These are phyloP conservation scores for Aleiodes leptofemur DNA, from an alignment of 2,888 invertebrate genomes.

Conservation along the genomic window DNA sequence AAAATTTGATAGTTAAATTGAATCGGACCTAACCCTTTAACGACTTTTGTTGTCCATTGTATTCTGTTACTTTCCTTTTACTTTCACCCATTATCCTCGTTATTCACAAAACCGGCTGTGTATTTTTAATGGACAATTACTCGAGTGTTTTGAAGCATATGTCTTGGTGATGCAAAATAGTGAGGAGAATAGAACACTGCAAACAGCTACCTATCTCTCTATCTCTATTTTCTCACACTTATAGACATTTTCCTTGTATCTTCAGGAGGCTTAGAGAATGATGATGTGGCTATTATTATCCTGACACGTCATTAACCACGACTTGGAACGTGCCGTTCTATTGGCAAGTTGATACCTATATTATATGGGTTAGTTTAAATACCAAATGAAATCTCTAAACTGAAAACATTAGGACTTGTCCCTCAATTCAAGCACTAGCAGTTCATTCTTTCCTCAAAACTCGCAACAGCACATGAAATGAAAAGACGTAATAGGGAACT, in stretches of 20 bases:
- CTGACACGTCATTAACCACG: slow-evolving; percentile 73
- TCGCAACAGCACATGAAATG: neutral
- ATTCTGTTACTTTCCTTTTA: slow-evolving; percentile 38
- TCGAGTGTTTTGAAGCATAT: slow-evolving; percentile 69
- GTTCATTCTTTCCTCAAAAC: too few relatives aligned
- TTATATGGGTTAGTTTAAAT: slow-evolving; percentile 56
- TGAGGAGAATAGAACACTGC: slow-evolving; percentile 14
- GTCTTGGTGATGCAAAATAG: slow-evolving; percentile 51
- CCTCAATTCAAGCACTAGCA: too few relatives aligned
- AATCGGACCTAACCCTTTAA: slow-evolving; percentile 67
- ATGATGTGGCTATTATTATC: slow-evolving; percentile 71
- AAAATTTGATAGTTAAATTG: slow-evolving; percentile 74
- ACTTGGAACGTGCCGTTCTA: slow-evolving; percentile 47
- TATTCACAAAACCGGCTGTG: slow-evolving; percentile 54
- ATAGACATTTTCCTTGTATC: slow-evolving; percentile 1
- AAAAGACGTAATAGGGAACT: neutral
- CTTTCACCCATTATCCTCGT: slow-evolving; percentile 15
- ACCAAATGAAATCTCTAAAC: slow-evolving; percentile 37
- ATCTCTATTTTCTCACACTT: neutral
- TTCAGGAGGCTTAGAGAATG: slow-evolving; percentile 53
- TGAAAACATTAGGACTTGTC: too few relatives aligned
- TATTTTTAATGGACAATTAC: slow-evolving; percentile 73
- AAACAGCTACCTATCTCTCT: slow-evolving; percentile 28
- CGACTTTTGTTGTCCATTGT: slow-evolving; percentile 64
- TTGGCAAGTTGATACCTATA: slow-evolving; percentile 40